Evolutionary conservation across 2,888 invertebrate genomes (phyloP).

Genomic region (Camptogramma bilineatum): DNA sequence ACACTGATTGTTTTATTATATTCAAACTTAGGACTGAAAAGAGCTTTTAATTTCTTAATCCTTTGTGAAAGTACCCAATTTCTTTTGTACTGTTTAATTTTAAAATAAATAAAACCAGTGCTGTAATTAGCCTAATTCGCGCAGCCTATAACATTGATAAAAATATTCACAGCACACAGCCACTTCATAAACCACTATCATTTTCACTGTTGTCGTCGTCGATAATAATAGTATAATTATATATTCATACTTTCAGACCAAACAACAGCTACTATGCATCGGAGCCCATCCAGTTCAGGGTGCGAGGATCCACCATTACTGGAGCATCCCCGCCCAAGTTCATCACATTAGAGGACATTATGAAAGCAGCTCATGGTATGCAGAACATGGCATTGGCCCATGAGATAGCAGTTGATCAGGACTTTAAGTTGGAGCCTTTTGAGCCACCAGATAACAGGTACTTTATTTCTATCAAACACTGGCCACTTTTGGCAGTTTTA

Average conservation of each 20-base stretch:
- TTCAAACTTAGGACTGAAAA: no score
- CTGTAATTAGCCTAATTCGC: no score
- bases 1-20: no score
- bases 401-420: conserved; percentile 97
- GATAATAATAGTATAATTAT: background rate
- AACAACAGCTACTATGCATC: conserved; percentile 67
- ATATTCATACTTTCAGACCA: conserved; percentile 20
- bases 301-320: conserved; percentile 85
- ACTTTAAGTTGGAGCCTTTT: conserved; percentile 94
- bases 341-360: conserved; percentile 93
- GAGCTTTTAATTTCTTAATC: no score
- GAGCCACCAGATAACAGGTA: conserved; percentile 92
- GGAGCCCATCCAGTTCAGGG: conserved; percentile 83
- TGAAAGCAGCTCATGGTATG: conserved; percentile 94
- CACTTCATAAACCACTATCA: no score
- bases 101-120: no score
- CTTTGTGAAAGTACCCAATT: no score
- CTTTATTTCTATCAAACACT: background rate
- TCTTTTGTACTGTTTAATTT: no score
- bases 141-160: no score
- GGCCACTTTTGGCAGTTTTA: no score
- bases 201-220: no score
- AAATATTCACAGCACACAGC: no score
- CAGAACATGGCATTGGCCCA: conserved; percentile 98
- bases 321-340: conserved; percentile 94